Evolutionary conservation across 1,140 invertebrate species (phyloP).

Genomic region (Andricus grossulariae): DNA sequence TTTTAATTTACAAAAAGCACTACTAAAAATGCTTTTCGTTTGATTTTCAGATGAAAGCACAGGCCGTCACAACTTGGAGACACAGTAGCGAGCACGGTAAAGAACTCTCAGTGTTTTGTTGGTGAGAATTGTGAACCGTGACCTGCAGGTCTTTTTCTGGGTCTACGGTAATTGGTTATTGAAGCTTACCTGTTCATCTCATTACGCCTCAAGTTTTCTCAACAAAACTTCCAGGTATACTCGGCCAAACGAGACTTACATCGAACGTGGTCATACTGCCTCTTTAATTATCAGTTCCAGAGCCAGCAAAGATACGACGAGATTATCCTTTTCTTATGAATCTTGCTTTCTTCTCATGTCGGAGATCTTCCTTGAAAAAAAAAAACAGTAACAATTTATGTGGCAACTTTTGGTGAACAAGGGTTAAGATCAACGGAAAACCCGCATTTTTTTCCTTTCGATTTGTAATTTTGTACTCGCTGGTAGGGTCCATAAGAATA

Average conservation of each 20-base stretch:
- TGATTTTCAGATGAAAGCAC: conserved; percentile 82
- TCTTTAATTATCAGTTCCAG: not conserved
- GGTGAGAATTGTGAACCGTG: conserved; percentile 78
- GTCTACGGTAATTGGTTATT: conserved; percentile 62
- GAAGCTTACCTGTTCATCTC: conserved; percentile 47
- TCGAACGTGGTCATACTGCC: not conserved
- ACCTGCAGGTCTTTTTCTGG: conserved; percentile 56
- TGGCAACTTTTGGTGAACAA: conserved; percentile 41
- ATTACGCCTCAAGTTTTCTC: conserved; percentile 16
- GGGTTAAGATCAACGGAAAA: conserved; percentile 44
- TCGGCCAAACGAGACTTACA: not conserved
- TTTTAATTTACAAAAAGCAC: conserved; percentile 15
- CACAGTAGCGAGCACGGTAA: conserved; percentile 81
- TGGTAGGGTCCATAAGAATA: conserved; percentile 14
- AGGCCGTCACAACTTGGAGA: conserved; percentile 82
- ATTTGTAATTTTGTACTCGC: conserved; percentile 36
- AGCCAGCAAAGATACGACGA: not conserved
- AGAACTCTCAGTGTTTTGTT: conserved; percentile 84
- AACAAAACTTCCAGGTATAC: not conserved
- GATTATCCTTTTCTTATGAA: no score
- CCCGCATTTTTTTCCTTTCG: conserved; percentile 36
- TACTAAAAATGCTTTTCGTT: conserved; percentile 33
- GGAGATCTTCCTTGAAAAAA: no score
- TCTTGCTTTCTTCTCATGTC: no score
- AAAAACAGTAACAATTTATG: conserved; percentile 37